Evolutionary conservation across 2,797 vertebrate species (phyloP), one percentile per base, ranked within the genome.

Genomic region (Tokudaia tokunoshimensis): DNA sequence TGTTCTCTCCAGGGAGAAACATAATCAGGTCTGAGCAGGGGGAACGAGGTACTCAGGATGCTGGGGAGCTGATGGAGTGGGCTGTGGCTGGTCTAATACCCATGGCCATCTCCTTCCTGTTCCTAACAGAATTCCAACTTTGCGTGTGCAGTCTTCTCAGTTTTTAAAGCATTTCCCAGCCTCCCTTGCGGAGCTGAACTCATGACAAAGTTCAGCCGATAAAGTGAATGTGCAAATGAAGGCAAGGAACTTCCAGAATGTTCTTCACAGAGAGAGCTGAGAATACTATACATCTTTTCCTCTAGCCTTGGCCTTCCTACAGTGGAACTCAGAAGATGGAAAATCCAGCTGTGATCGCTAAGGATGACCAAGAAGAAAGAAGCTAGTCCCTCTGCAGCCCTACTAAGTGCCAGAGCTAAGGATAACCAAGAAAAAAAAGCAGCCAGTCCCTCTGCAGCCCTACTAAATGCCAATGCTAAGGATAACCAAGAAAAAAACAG

Each of bases 221-320:
- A 52, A 78, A 1, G 6, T 4, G 2, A 37, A 78, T 47, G 34
- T 2, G 2, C 26, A 67, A 57, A 78, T 31, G 3, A 26, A 10
- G 37, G 34, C 20, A 37, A 10, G 10, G 44, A 12, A 8, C 12
- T 93, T 61, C 47, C 26, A 74, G 57, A 70, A 41, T 10, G 41
- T 22, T 72, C 65, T 67, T 44, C 12, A 20, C 15, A 15, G 37
- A 26, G 44, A 41, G 8, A 8, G 63, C 9, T 15, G n/a, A 79
- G 7, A 31, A 26, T 0, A 5, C 20, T 4, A 3, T 20, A 15
- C 0, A 1, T 3, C 63, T 34, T 7, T 63, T 15, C 55, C n/a
- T 80, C 55, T 22, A 37, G 37, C 50, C 47, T 61, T 41, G 22
- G 94, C 70, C 57, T 88, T 86, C 59, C 81, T 52, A 11, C 1